Evolutionary conservation across 2,113 vertebrate species (phyloP).

Genomic region (Larimichthys polyactis): DNA sequence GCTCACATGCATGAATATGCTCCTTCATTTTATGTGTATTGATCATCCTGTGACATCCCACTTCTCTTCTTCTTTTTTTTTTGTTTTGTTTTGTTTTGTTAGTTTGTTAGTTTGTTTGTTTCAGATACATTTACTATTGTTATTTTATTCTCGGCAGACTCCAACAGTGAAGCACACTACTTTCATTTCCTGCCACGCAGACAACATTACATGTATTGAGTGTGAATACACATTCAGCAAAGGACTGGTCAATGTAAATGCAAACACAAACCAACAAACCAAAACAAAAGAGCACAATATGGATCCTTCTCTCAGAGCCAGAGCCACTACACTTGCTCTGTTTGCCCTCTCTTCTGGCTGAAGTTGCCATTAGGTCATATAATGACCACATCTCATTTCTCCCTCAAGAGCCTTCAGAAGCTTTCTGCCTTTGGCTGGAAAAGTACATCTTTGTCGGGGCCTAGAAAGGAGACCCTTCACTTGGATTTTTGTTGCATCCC

Average conservation of each 20-base stretch:
- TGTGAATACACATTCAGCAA: slow-evolving; percentile 70
- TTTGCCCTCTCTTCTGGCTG: slow-evolving; percentile 75
- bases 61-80: slow-evolving; percentile 3
- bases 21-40: slow-evolving; percentile 74
- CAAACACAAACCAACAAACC: slow-evolving; percentile 75
- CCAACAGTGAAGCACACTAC: slow-evolving; percentile 30
- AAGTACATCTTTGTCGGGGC: slow-evolving; percentile 50
- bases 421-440: slow-evolving; percentile 64
- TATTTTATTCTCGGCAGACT: slow-evolving; percentile 63
- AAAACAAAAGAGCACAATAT: slow-evolving; percentile 81
- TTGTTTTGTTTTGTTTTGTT: slow-evolving; percentile 10
- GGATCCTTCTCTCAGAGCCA: slow-evolving; percentile 66
- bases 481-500: slow-evolving; percentile 1
- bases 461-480: not conserved
- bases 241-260: slow-evolving; percentile 73
- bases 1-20: slow-evolving; percentile 78
- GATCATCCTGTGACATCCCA: slow-evolving; percentile 56
- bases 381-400: slow-evolving; percentile 72
- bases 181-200: slow-evolving; percentile 65
- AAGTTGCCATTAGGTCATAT: slow-evolving; percentile 75
- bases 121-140: slow-evolving; percentile 61
- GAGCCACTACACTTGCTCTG: slow-evolving; percentile 68
- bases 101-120: slow-evolving; percentile 61
- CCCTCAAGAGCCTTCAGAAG: slow-evolving; percentile 72
- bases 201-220: slow-evolving; percentile 59